Percentiles rank a stretch among this genome's conserved stretches.
Conservation (phyloP, 2,113 vertebrate genomes). For the Ibidorhyncha struthersii region DNA sequence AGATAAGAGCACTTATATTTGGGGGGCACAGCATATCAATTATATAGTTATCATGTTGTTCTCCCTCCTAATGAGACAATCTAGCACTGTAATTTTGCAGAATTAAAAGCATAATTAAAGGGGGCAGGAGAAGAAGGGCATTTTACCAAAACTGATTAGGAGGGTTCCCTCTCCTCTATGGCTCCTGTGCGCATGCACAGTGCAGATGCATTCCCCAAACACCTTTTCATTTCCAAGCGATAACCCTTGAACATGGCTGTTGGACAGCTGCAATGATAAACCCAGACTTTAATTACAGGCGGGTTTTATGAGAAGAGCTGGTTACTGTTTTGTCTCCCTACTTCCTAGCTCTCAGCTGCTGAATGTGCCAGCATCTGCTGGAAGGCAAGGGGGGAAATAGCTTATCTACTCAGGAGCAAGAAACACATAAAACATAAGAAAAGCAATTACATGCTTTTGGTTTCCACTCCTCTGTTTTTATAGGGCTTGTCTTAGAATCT, state of each 20-base stretch:
- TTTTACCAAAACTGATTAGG: background rate
- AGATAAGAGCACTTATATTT: constrained; percentile 46
- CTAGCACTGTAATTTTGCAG: background rate
- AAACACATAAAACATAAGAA: constrained; percentile 23
- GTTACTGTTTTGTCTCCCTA: background rate
- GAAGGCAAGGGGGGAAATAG: background rate
- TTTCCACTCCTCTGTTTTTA: constrained; percentile 32
- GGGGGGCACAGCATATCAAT: constrained; percentile 27
- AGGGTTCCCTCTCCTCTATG: background rate
- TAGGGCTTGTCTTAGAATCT: background rate
- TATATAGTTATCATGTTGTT: background rate
- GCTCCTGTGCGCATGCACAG: background rate
- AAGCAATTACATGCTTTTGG: constrained; percentile 61
- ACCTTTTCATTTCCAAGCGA: background rate
- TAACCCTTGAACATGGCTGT: background rate
- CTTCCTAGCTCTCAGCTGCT: background rate
- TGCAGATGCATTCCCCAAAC: background rate
- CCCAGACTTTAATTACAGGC: background rate
- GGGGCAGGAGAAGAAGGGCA: background rate
- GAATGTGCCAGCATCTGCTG: background rate
- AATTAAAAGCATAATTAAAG: background rate
- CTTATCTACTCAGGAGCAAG: constrained; percentile 13
- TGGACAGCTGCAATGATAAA: background rate
- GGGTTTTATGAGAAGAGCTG: background rate
- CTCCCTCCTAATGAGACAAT: constrained; percentile 28